phyloP scores from a whole-genome alignment of 2,113 vertebrate genomes.

The Pachyramphus minor region DNA sequence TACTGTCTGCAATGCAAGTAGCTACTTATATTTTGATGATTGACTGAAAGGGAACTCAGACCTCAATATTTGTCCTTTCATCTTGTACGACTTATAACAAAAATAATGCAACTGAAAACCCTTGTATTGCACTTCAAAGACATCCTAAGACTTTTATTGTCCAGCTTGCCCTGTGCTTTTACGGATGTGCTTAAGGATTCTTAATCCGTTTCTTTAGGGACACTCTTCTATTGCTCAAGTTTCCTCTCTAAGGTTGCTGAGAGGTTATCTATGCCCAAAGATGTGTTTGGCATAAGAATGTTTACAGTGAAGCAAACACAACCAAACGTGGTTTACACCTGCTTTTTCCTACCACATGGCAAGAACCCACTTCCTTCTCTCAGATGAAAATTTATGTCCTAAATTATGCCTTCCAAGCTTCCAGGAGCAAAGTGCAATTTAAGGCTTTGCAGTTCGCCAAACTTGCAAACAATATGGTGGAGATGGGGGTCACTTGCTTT shows the following conservation, averaged over 20 bases:
- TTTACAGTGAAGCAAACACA: constrained; percentile 12
- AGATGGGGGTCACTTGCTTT: constrained; percentile 55
- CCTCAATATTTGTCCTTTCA: neutral
- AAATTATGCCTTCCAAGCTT: constrained; percentile 56
- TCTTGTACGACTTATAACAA: neutral
- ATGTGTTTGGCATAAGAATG: neutral
- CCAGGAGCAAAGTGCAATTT: constrained; percentile 44
- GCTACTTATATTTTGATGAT: neutral
- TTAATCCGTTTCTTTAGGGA: neutral
- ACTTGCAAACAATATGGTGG: constrained; percentile 49
- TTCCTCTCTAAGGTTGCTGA: neutral
- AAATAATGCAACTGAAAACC: neutral
- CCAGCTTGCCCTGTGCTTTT: neutral
- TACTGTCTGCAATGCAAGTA: neutral
- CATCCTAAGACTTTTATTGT: neutral
- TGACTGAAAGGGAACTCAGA: neutral
- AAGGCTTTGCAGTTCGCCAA: constrained; percentile 55
- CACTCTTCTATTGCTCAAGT: neutral
- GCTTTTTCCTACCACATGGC: neutral
- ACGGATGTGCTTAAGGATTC: neutral
- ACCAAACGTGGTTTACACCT: constrained; percentile 61
- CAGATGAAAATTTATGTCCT: constrained; percentile 59
- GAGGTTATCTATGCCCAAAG: neutral
- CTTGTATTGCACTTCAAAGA: neutral
- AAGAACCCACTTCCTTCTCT: neutral